Conservation (phyloP, 2,113 vertebrate species). For the Rhegmatorhina hoffmannsi region DNA sequence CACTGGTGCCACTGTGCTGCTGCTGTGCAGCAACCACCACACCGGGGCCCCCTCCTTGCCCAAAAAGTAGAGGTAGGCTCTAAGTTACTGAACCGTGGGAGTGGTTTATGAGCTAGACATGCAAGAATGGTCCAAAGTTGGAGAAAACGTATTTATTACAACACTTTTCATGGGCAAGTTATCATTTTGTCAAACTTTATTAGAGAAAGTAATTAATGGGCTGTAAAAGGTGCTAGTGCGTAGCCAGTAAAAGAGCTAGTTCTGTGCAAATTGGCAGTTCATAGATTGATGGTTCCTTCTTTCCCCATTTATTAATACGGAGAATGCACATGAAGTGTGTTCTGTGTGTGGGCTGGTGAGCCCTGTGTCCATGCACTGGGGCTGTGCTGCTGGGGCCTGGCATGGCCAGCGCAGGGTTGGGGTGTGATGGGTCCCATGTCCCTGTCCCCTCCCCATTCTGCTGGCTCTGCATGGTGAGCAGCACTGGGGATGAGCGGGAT, state of each 20-base stretch:
- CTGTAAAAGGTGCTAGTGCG: conserved; percentile 86
- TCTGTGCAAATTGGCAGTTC: conserved; percentile 79
- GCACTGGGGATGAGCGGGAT: background rate
- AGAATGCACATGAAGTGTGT: conserved; percentile 65
- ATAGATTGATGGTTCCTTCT: conserved; percentile 79
- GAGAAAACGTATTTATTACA: conserved; percentile 86
- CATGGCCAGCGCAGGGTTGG: fast-evolving
- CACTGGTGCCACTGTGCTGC: background rate
- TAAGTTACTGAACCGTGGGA: conserved; percentile 70
- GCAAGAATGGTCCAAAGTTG: conserved; percentile 79
- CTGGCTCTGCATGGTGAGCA: background rate
- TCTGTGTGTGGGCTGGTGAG: conserved; percentile 48
- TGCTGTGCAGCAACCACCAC: background rate
- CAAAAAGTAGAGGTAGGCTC: conserved; percentile 56
- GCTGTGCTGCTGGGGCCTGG: background rate
- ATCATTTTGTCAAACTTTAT: conserved; percentile 91
- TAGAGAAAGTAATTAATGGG: conserved; percentile 88
- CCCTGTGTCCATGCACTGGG: background rate
- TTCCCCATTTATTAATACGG: conserved; percentile 78
- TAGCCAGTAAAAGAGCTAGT: conserved; percentile 81
- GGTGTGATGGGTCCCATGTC: background rate
- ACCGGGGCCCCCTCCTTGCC: background rate
- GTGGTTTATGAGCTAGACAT: conserved; percentile 80
- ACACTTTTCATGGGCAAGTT: conserved; percentile 86
- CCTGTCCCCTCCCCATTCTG: background rate